phyloP scores from a whole-genome alignment of 2,888 invertebrate genomes.

The Dusona sp. region DNA sequence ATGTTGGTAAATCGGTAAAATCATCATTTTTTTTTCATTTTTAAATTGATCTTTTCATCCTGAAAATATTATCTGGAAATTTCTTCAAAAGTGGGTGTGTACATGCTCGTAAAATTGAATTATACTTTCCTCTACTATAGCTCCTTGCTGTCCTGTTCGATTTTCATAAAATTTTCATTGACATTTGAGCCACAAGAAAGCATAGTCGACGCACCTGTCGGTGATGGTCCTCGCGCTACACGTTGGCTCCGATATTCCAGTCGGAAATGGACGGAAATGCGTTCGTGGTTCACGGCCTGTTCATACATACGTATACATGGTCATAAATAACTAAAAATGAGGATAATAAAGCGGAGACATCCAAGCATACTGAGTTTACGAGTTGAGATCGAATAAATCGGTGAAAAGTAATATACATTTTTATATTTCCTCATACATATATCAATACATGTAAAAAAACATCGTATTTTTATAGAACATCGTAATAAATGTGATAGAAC shows the following conservation, averaged over 20 bases:
- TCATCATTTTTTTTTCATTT: too few relatives aligned
- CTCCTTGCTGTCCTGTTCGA: conserved; percentile 8
- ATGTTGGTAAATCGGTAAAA: neutral
- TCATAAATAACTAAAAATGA: conserved; percentile 42
- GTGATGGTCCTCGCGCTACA: conserved; percentile 4
- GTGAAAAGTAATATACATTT: neutral
- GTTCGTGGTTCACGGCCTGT: conserved; percentile 60
- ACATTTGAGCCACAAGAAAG: conserved; percentile 24
- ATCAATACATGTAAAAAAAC: conserved; percentile 7
- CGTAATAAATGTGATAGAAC: neutral
- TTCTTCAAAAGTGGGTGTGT: neutral
- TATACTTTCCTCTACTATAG: conserved; percentile 65
- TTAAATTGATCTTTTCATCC: neutral
- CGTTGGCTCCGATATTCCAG: conserved; percentile 23
- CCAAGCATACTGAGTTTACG: conserved; percentile 7
- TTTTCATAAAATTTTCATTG: conserved; percentile 43
- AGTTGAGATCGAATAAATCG: conserved; percentile 22
- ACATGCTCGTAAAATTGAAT: conserved; percentile 77
- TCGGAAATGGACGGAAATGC: conserved; percentile 63
- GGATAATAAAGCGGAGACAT: conserved; percentile 20
- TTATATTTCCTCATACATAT: conserved; percentile 17
- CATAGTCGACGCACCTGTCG: conserved; percentile 16
- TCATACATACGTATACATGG: conserved; percentile 47
- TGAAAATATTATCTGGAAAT: neutral
- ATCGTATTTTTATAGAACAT: neutral